These are phyloP conservation scores for Polypedilum pembai DNA, from an alignment of 1,140 invertebrate species.

Conservation along the genomic window DNA sequence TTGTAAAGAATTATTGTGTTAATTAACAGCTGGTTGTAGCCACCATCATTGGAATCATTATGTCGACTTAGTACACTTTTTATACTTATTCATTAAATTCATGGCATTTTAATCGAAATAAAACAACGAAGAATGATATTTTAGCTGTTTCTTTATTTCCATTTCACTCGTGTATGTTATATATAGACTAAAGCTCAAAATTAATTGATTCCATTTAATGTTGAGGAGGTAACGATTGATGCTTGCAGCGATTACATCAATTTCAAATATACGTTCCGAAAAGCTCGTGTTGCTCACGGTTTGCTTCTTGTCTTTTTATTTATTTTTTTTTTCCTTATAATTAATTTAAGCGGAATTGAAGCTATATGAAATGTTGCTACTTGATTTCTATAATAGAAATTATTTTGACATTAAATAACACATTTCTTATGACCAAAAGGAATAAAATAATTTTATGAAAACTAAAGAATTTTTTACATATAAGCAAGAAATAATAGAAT, in stretches of 20 bases:
- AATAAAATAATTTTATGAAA: no score
- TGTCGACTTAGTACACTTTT: background rate
- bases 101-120: background rate
- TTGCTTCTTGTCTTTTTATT: background rate
- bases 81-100: background rate
- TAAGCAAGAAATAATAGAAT: no score
- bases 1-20: conserved; percentile 9
- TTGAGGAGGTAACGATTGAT: background rate
- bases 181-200: background rate
- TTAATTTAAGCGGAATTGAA: background rate
- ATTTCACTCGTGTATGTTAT: background rate
- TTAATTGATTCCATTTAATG: conserved; percentile 3
- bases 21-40: background rate
- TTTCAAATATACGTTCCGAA: background rate
- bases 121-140: background rate
- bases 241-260: conserved; percentile 2
- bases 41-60: background rate
- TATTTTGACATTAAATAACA: no score
- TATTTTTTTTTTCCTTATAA: background rate
- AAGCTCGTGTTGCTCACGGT: background rate
- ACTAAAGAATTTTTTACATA: no score
- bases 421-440: no score
- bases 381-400: no score
- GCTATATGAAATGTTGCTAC: background rate
- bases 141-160: background rate